Evolutionary conservation across 2,888 invertebrate genomes (phyloP).

Genomic region (Dinocampus coccinellae): DNA sequence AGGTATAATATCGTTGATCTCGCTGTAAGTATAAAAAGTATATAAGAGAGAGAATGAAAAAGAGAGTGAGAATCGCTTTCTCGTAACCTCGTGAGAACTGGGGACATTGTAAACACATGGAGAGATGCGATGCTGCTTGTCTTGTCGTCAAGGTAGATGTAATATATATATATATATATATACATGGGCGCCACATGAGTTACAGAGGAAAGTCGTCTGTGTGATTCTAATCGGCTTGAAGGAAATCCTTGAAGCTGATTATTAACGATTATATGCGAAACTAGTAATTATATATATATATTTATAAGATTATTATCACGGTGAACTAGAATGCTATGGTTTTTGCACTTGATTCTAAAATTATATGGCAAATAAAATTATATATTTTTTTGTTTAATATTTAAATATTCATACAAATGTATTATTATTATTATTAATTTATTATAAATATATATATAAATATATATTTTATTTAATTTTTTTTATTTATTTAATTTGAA

Average conservation of each 20-base stretch:
- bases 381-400: neutral
- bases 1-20: neutral
- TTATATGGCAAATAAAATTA: neutral
- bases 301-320: conserved; percentile 9
- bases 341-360: conserved; percentile 14
- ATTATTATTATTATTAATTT: neutral
- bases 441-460: neutral
- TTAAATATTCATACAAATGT: no score
- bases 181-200: conserved; percentile 29
- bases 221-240: conserved; percentile 25
- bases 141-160: conserved; percentile 9
- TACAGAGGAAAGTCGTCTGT: conserved; percentile 19
- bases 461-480: neutral
- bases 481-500: neutral
- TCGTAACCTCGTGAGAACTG: conserved; percentile 67
- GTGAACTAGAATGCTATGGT: conserved; percentile 8
- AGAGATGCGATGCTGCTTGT: conserved; percentile 16
- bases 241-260: conserved; percentile 22
- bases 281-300: conserved; percentile 21
- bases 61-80: conserved; percentile 57
- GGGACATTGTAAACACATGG: conserved; percentile 32
- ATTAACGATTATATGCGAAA: conserved; percentile 24
- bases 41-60: neutral
- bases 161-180: conserved; percentile 5
- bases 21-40: neutral